These are phyloP conservation scores for Adelphocoris suturalis DNA, from an alignment of 2,888 invertebrate species.

Conservation along the genomic window DNA sequence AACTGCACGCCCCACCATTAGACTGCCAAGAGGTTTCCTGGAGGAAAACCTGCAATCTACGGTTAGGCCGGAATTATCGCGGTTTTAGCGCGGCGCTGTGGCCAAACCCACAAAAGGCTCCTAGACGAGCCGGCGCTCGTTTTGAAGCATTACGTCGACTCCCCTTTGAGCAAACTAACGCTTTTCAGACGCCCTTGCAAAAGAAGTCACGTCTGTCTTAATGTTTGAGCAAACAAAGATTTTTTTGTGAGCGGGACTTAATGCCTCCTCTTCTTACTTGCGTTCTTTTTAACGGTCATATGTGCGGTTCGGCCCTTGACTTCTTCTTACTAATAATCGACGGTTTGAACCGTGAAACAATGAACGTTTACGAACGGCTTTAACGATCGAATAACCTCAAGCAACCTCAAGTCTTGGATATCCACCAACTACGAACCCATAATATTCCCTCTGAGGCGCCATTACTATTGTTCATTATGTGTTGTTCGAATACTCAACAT, in stretches of 20 bases:
- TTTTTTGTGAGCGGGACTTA: background rate
- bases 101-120: background rate
- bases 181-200: conserved; percentile 20
- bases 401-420: background rate
- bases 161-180: conserved; percentile 31
- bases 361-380: background rate
- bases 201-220: conserved; percentile 42
- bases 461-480: too few species aligned
- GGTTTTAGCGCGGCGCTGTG: background rate
- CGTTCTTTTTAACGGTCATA: background rate
- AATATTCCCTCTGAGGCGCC: too few species aligned
- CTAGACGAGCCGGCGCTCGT: background rate
- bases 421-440: too few species aligned
- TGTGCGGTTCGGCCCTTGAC: background rate
- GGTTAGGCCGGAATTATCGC: conserved; percentile 12
- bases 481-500: too few species aligned
- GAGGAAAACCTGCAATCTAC: conserved; percentile 30
- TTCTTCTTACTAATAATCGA: background rate
- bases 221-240: conserved; percentile 42
- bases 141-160: background rate
- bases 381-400: background rate
- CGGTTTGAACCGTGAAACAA: conserved; percentile 7
- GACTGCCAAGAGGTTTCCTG: background rate
- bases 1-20: conserved; percentile 14
- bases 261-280: background rate